Base-by-base conservation (phyloP, 2,888 invertebrate genomes). In the Pantelozetes paolii region DNA sequence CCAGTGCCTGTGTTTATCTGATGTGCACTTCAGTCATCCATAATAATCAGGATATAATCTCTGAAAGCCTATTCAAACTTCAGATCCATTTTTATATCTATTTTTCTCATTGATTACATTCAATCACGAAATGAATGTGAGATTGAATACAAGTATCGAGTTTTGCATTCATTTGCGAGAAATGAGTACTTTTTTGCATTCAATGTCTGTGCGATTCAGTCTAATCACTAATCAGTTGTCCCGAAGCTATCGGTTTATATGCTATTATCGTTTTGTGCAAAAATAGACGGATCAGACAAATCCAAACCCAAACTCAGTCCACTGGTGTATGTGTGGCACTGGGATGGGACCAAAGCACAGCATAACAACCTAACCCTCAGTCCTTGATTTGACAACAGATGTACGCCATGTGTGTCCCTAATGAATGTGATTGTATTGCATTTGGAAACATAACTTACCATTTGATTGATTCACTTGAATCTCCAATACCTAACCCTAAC, bases 371-470 rank as follows among this genome's bases (percentile, higher is more conserved):
- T 59, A 59, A 15, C 59, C n/a, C 54, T 23, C 30, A 59, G 59
- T 59, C 59, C 59, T 59, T 59, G 59, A 59, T 59, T 59, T 59
- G 59, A 59, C 59, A 67, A 67, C 67, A 67, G 67, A 67, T 67
- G 67, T 67, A 67, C 67, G 40, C 67, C 36, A 67, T 67, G 67
- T 67, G 67, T 67, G 67, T 67, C 67, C 67, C 67, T 67, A 67
- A 67, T 67, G 67, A 67, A 67, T 67, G 67, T 67, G 67, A 67
- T 67, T 67, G 67, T 67, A 40, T 67, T 67, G 67, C 67, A 67
- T 67, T 59, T 30, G 28, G 28, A 20, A 67, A 67, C 67, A 67
- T 67, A 67, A 67, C 40, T 67, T 67, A 40, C 67, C 23, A 59
- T 67, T 67, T 67, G 67, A 67, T 67, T 67, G 67, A 67, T 67